A percentile compares a stretch with the other conserved stretches of the same genome.
Conservation (phyloP, 2,888 invertebrate genomes). For the Microctonus aethiopoides region DNA sequence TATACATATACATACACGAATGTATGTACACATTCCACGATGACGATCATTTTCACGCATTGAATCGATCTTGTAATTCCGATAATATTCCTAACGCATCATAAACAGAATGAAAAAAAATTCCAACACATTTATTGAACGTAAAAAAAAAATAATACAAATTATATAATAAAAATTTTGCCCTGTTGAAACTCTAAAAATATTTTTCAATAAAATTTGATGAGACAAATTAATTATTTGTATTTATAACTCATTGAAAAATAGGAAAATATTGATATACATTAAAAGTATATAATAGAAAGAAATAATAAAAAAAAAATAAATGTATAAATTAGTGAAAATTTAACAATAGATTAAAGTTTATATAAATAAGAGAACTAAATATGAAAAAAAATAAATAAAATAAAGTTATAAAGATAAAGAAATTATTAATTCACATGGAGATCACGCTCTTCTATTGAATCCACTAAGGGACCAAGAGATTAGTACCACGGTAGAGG, state of each 20-base stretch:
- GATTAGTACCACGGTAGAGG: constrained; percentile 62
- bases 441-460: constrained; percentile 61
- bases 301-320: too few relatives aligned
- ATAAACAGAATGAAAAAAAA: not conserved
- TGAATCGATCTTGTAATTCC: not conserved
- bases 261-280: too few relatives aligned
- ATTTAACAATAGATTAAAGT: too few relatives aligned
- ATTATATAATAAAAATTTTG: not conserved
- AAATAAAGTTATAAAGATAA: not conserved
- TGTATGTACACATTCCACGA: not conserved
- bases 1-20: not conserved
- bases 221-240: too few relatives aligned
- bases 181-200: too few relatives aligned
- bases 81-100: not conserved
- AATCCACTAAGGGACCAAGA: constrained; percentile 59
- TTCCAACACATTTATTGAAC: not conserved
- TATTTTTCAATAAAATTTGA: too few relatives aligned
- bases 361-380: too few relatives aligned
- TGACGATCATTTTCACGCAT: not conserved
- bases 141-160: not conserved
- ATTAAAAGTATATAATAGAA: too few relatives aligned
- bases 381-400: not conserved
- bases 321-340: too few relatives aligned
- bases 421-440: not conserved
- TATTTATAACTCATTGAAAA: too few relatives aligned